Conservation (phyloP, 2,113 vertebrate species). For the Aleadryas rufinucha region DNA sequence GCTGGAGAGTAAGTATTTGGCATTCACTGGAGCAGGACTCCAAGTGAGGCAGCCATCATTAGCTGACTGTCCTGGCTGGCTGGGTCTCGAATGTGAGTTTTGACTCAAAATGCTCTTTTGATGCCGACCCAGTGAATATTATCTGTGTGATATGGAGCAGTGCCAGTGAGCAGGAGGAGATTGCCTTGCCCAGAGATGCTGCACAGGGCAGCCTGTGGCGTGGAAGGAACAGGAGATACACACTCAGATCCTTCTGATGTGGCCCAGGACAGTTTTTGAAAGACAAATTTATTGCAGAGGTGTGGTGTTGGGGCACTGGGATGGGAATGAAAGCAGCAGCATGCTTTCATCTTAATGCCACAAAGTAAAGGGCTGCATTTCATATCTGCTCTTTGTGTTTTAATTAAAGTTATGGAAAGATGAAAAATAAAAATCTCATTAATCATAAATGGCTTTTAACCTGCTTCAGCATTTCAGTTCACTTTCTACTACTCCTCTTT, state of each 20-base stretch:
- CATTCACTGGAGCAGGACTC: neutral
- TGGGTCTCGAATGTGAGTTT: neutral
- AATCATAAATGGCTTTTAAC: neutral
- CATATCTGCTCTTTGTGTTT: neutral
- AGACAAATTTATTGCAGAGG: neutral
- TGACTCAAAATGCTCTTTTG: neutral
- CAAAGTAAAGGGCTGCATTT: neutral
- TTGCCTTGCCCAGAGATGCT: neutral
- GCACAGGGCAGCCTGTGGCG: neutral
- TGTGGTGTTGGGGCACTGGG: neutral
- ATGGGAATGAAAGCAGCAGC: neutral
- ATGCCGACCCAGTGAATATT: neutral
- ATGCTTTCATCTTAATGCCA: neutral
- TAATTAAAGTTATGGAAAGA: neutral
- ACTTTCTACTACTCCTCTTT: neutral
- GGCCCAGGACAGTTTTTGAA: neutral
- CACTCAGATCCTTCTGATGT: neutral
- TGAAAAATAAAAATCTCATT: neutral
- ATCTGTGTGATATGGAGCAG: neutral
- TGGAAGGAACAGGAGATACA: rapidly evolving
- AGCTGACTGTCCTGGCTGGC: neutral
- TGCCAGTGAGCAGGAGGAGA: neutral
- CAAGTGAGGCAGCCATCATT: neutral
- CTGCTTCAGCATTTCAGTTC: neutral
- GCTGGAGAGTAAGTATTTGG: neutral